Base-by-base conservation (phyloP, 2,888 invertebrate genomes). In the Drosophila histrio region DNA sequence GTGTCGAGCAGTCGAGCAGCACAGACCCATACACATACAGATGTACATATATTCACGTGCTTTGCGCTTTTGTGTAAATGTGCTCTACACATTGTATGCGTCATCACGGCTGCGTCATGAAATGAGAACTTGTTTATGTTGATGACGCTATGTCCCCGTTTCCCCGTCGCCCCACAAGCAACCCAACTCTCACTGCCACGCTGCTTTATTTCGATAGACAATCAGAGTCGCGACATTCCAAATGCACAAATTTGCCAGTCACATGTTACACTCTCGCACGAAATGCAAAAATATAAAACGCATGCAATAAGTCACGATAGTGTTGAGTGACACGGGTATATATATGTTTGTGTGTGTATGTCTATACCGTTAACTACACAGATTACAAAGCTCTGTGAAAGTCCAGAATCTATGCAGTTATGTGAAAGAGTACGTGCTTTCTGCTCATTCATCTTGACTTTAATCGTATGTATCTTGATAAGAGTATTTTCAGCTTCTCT, bases 51-150 rank as follows among this genome's bases (percentile, higher is more conserved):
- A 11, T 50, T 50, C 22, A 53, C 34, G 19, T 44, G 15, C 28
- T 30, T 47, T 9, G 17, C 11, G 9, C 19, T 28, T 47, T 26
- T 62, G 50, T 32, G 19, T 38, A 17, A 47, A 36, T 19, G 30
- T 41, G 28, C 22, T 28, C 28, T 8, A 30, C 44, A 34, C 38
- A 13, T 34, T 69, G 17, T 38, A 83, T 84, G 81, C 84, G 79
- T 80, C 84, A 80, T 39, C 74, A 70, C 43, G 57, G 74, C 79
- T 80, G 79, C 79, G 79, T 80, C 79, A 80, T 78, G 84, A 64
- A 69, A 65, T 46, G 46, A 32, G 38, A 72, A 56, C 72, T 69
- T 71, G 72, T 41, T 73, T 70, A 30, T 30, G 63, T 44, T 64
- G 84, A 83, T 77, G 83, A 67, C 74, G 74, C 46, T 32, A 21